Evolutionary conservation across 2,888 invertebrate species (phyloP), one percentile per base, ranked within the genome.

Genomic region (Orgyia antiqua): DNA sequence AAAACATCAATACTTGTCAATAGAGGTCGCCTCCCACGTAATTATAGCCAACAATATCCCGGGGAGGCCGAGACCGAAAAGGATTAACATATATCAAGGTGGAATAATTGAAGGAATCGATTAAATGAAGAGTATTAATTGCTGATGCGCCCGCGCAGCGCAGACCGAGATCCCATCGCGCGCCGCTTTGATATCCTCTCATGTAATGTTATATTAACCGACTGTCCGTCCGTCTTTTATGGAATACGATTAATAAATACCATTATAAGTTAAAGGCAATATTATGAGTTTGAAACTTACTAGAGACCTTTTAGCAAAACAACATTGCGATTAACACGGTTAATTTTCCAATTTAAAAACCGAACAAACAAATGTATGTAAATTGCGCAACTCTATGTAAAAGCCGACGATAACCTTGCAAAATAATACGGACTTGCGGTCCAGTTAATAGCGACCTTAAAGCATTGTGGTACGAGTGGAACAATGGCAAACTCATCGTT

Each of bases 1-100:
- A 84, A 84, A 77, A 75, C 86, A 86, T 86, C 86, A 82, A 86
- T 86, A 83, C 79, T 76, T 83, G 84, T 82, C 86, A 79, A 78
- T 80, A 76, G 76, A 76, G 75, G 74, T 79, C 78, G 75, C 80
- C 84, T 80, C 84, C 84, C 83, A 83, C 77, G 79, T 82, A 83
- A 86, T 86, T 83, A 86, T 77, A 78, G 74, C 71, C 78, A 74
- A 79, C 79, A 78, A 78, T 82, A 83, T 80, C 82, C 79, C 72
- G 78, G 74, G 79, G 80, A 76, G 74, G 73, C 67, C 56, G 53
- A 61, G 66, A 57, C 68, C 66, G 64, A 70, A 74, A 73, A 69
- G 80, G 79, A 79, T 82, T 80, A 82, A 80, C 78, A 82, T 84
- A 82, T 82, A 82, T 83, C 82, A 80, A 78, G 64, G 68, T 67